Base-by-base conservation (phyloP, 1,140 invertebrate genomes). In the Drosophila biarmipes region DNA sequence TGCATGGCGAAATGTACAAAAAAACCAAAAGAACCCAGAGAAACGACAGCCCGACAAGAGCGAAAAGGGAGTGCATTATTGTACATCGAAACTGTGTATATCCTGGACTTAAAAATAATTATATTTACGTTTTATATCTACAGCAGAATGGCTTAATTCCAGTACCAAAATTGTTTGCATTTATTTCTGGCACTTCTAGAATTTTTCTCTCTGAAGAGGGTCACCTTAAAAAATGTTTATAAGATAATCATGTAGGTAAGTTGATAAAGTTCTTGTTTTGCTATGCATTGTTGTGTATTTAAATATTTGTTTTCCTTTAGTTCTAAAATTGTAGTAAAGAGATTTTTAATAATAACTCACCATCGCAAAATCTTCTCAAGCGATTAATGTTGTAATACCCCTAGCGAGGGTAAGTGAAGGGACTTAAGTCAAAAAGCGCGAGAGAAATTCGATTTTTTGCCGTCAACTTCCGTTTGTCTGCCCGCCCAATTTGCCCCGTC, bases 361-460 rank as follows among this genome's bases (percentile, higher is more conserved):
- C 29, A 31, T 10, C 29, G 24, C 0, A 15, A 31, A 29, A 15
- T 17, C n/a, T 7, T 17, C n/a, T 17, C 3, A 49, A 14, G 19
- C 24, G 8, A 37, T 15, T 38, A 37, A 8, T 38, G 6, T 12
- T 19, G 34, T 15, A 51, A 15, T 8, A 1, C n/a, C 19, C 19
- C 4, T 6, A 59, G 15, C 31, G 11, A 58, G 40, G 7, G n/a
- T 10, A 40, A 40, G 15, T 35, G 48, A 64, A 10, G 46, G 15
- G n/a, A 49, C 27, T 34, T 54, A n/a, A 19, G 48, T 54, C 53
- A 27, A 29, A 54, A 54, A 21, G 35, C 37, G 29, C 53, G 24
- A 71, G 62, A 66, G 55, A 78, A 73, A 81, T 86, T 85, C 73
- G 81, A 86, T 85, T 71, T 84, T 84, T 85, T 56, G 72, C 66